Base-by-base conservation (phyloP, 2,888 invertebrate species). In the Pachliopta kotzebuea region DNA sequence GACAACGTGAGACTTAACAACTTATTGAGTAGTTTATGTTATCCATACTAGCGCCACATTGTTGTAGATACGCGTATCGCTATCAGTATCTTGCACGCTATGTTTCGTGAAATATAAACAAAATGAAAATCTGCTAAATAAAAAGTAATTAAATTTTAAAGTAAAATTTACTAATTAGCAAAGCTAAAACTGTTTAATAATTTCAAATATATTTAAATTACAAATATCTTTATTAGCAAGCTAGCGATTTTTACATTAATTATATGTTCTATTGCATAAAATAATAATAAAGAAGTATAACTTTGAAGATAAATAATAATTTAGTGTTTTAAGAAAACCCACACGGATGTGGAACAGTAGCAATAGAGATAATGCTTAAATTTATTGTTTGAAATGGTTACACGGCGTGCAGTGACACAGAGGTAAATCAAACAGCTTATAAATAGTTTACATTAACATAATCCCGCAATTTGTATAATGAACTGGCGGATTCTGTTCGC, bases 401-500 rank as follows among this genome's bases (percentile, higher is more conserved):
- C 83, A 82, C 76, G 73, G 72, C 80, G 80, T 75, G 79, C 78
- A 76, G 79, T 78, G 55, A 60, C 65, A 58, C 75, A 78, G 82
- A 82, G 79, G 84, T 88, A 88, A 87, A 87, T 87, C 88, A 88
- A 86, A 81, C 82, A 72, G 86, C 85, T 88, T 88, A 85, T 81
- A 86, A 85, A 87, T 84, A 83, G 83, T 79, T 76, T 66, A 65
- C 72, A 90, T 91, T 91, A 82, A 79, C 90, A 91, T 91, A 90
- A 90, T 90, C 84, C 78, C 68, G 79, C 86, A 72, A 88, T 90
- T 89, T 90, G 87, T 84, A 90, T 90, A 90, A 89, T 85, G 78
- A 87, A 83, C 80, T 81, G 81, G 85, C 83, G 74, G 78, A 82
- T 78, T 82, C 83, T 79, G 81, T 79, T 86, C 84, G 82, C 77